Percentiles rank a stretch among this genome's conserved stretches.
Evolutionary conservation across 1,140 invertebrate species (phyloP).

Genomic region (Bilobella aurantiaca): DNA sequence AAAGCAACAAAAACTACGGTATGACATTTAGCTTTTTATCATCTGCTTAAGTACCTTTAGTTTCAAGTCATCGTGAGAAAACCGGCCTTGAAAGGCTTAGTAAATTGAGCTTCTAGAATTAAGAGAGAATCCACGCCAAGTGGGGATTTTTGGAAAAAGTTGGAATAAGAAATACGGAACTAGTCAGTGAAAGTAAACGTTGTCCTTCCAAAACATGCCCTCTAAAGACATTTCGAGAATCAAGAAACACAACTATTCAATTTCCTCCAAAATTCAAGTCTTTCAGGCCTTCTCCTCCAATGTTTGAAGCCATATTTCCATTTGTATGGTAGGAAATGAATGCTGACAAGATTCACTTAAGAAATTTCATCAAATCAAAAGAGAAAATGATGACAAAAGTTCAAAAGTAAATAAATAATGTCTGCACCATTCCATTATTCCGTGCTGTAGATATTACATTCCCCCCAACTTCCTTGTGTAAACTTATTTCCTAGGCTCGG

Average conservation of each 20-base stretch:
- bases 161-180: neutral
- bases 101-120: neutral
- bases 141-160: neutral
- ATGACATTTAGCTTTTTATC: too few relatives aligned
- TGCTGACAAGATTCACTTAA: neutral
- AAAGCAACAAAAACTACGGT: neutral
- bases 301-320: too few relatives aligned
- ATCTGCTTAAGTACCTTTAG: too few relatives aligned
- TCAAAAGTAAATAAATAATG: conserved; percentile 7
- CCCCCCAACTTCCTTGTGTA: conserved; percentile 6
- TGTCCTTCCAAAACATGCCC: neutral
- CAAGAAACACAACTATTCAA: neutral
- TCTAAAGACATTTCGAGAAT: neutral
- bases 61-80: neutral
- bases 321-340: neutral
- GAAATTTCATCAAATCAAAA: conserved; percentile 5
- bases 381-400: neutral
- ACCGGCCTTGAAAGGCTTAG: neutral
- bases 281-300: too few relatives aligned
- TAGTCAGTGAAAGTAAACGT: neutral
- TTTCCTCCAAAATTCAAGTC: neutral
- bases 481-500: conserved; percentile 23
- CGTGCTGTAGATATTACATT: neutral
- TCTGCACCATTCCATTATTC: neutral
- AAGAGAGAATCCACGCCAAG: neutral